Evolutionary conservation across 2,113 vertebrate species (phyloP).

Genomic region (Isichthys henryi): DNA sequence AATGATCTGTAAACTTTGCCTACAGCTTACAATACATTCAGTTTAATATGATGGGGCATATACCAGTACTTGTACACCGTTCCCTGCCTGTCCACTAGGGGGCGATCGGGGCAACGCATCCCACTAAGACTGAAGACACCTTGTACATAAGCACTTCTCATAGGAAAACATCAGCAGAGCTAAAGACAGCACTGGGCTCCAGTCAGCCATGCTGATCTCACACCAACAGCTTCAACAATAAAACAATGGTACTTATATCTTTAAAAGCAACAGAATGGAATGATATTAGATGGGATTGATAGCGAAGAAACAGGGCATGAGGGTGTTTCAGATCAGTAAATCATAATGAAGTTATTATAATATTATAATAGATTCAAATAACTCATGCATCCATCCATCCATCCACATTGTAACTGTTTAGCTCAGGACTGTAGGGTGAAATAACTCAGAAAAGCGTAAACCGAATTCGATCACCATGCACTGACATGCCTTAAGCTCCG

Average conservation of each 20-base stretch:
- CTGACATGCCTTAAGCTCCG: not conserved
- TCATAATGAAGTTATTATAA: not conserved
- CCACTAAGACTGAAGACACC: not conserved
- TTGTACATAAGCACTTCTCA: not conserved
- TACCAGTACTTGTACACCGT: not conserved
- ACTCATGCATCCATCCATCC: not conserved
- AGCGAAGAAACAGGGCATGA: not conserved
- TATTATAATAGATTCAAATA: not conserved
- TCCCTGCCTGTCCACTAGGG: not conserved
- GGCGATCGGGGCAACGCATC: not conserved
- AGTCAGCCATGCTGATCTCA: not conserved
- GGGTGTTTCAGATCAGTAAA: not conserved
- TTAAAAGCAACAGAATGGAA: not conserved
- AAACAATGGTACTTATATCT: not conserved
- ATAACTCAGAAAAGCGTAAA: not conserved
- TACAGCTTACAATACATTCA: not conserved
- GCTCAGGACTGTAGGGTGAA: not conserved
- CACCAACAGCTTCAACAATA: not conserved
- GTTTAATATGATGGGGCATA: not conserved
- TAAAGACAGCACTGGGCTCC: not conserved
- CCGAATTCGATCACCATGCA: not conserved
- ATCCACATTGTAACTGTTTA: not conserved
- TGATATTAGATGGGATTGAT: not conserved
- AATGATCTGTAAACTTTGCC: not conserved
- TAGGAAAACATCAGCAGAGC: not conserved